These are phyloP conservation scores for Chaetodon auriga DNA, from an alignment of 2,113 vertebrate genomes.

Conservation along the genomic window DNA sequence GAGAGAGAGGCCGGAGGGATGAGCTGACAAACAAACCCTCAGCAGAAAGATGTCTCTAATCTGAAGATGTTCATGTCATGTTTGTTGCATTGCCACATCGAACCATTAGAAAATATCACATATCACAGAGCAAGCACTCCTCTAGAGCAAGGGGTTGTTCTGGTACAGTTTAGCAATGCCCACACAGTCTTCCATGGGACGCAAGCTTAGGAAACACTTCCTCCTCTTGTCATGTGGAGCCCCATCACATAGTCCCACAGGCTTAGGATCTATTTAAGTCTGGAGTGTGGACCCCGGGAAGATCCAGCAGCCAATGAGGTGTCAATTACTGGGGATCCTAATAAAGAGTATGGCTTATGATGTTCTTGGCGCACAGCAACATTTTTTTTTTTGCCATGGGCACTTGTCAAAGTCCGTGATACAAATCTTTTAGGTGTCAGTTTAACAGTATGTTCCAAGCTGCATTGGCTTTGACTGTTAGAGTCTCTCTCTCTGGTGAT, in stretches of 20 bases:
- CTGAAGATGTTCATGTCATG: constrained; percentile 30
- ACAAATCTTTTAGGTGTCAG: constrained; percentile 20
- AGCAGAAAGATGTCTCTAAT: constrained; percentile 9
- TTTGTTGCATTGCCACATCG: constrained; percentile 1
- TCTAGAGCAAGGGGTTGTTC: not conserved
- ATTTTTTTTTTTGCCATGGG: constrained; percentile 4
- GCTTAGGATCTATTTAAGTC: constrained; percentile 42
- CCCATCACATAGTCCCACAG: constrained; percentile 8
- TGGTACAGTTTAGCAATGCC: not conserved
- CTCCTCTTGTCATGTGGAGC: not conserved
- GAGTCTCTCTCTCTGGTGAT: not conserved
- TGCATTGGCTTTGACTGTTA: not conserved
- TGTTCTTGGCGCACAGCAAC: constrained; percentile 11
- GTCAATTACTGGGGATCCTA: constrained; percentile 32
- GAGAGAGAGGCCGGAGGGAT: not conserved
- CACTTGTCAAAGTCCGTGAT: constrained; percentile 19
- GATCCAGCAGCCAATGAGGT: constrained; percentile 24
- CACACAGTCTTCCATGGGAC: constrained; percentile 2
- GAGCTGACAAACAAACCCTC: constrained; percentile 14
- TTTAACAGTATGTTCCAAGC: not conserved
- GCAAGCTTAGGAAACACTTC: not conserved
- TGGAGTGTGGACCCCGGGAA: not conserved
- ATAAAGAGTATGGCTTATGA: constrained; percentile 14
- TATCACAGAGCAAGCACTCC: constrained; percentile 1
- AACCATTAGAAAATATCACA: constrained; percentile 6